Base-by-base conservation (phyloP, 2,888 invertebrate genomes). In the Corbicula japonica region DNA sequence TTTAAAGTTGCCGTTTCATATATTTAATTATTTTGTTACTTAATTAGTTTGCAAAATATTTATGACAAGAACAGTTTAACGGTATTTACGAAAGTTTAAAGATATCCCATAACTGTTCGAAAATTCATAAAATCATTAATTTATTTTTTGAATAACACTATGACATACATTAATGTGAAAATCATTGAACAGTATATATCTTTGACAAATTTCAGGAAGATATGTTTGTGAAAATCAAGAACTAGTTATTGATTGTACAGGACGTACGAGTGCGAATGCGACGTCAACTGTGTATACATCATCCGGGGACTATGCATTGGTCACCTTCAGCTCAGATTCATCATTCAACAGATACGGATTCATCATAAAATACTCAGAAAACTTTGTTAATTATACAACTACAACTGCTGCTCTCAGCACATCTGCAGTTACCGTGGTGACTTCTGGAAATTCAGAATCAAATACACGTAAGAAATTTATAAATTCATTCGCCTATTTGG, bases 151-250 rank as follows among this genome's bases (percentile, higher is more conserved):
- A n/a, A n/a, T n/a, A n/a, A n/a, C n/a, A n/a, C n/a, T n/a, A n/a
- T n/a, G n/a, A n/a, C n/a, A n/a, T n/a, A n/a, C n/a, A n/a, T n/a
- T n/a, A n/a, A n/a, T n/a, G n/a, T n/a, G n/a, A n/a, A n/a, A n/a
- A n/a, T n/a, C n/a, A n/a, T n/a, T n/a, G n/a, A n/a, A n/a, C n/a
- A n/a, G n/a, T n/a, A n/a, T n/a, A n/a, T n/a, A n/a, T n/a, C n/a
- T n/a, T n/a, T n/a, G n/a, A n/a, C n/a, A n/a, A n/a, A n/a, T 69
- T 71, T 28, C 68, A 82, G 82, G 82, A 1, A 65, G 65, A 26
- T 73, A 75, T 26, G 44, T 72, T 12, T 82, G 82, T 54, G 82
- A 82, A 50, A 66, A 77, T 30, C 44, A 65, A 2, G 63, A 60
- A 15, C 35, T 82, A 28, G 35, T 76, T 10, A 75, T 60, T 10